Percentiles rank a stretch among this genome's conserved stretches.
phyloP scores from a whole-genome alignment of 2,797 vertebrate genomes.

The Eulemur albifrons region DNA sequence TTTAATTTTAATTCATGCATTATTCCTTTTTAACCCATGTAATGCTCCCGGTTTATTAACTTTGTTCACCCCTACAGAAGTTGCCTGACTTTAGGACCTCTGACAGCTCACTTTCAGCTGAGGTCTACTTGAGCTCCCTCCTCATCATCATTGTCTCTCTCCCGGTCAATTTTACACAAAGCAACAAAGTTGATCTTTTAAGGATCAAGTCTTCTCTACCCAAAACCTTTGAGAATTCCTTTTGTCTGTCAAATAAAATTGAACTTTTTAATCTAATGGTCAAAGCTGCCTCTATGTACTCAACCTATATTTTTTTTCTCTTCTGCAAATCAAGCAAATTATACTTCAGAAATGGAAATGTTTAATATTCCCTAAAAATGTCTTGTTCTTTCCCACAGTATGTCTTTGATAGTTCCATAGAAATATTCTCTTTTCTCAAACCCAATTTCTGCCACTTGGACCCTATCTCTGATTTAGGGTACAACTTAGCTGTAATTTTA shows the following conservation, averaged over 20 bases:
- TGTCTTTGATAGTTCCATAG: neutral
- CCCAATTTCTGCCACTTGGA: neutral
- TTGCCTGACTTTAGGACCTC: neutral
- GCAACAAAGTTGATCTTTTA: neutral
- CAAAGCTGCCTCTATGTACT: neutral
- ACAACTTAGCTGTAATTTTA: neutral
- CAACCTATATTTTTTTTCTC: slow-evolving; percentile 29
- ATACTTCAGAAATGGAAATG: slow-evolving; percentile 13
- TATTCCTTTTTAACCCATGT: neutral
- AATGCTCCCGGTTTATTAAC: neutral
- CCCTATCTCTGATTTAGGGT: neutral
- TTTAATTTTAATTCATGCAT: neutral
- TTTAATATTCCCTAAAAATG: slow-evolving; percentile 15
- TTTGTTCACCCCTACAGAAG: neutral
- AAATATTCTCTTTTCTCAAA: neutral
- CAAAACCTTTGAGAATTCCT: neutral
- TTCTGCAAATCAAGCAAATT: slow-evolving; percentile 46
- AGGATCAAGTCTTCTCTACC: neutral
- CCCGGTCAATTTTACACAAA: neutral
- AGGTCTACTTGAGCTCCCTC: neutral
- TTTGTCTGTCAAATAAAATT: slow-evolving; percentile 33
- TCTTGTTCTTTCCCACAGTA: neutral
- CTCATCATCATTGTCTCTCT: neutral
- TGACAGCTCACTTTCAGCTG: neutral
- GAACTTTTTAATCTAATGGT: slow-evolving; percentile 6